Base-by-base conservation (phyloP, 2,113 vertebrate species). In the Alethe castanea region DNA sequence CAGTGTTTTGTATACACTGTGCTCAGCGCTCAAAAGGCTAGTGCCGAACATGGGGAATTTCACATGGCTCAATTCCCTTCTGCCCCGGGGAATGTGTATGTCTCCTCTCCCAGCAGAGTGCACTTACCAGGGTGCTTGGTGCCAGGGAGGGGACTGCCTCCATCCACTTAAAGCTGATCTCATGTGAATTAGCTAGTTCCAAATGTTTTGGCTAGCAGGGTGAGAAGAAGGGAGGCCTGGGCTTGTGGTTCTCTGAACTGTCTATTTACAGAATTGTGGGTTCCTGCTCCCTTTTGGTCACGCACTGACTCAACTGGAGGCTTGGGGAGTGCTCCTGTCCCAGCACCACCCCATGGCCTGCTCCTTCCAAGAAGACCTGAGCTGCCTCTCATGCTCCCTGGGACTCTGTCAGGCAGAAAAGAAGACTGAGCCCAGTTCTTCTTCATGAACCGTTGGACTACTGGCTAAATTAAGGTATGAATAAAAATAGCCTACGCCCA, bases 381-480 rank as follows among this genome's bases (percentile, higher is more conserved):
- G 48, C 71, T 74, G 40, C 14, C 19, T 61, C 6, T 59, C 5
- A 0, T 54, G 48, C 5, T 85, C 36, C 31, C 10, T 5, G 4
- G 38, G 11, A 42, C 33, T 93, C 45, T 91, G 26, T 83, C 38
- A 83, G 71, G 22, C 42, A 80, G 52, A 70, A 50, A 90, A 69
- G n/a, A 2, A 25, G 64, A 74, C 11, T 78, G 64, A 86, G 83
- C 86, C 64, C 33, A 92, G 42, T 50, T 88, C 59, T 77, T 83
- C 69, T 85, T 52, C 40, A 33, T 70, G 85, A 93, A 88, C 79
- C 0, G 0, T 88, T 83, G 92, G 92, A 52, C 95, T 90, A 33
- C 86, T 73, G 80, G 62, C 94, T 96, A 97, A 95, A 91, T 94
- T 90, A 86, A 93, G 92, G 94, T 94, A 86, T 1, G 35, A 93